Base-by-base conservation (phyloP, 2,113 vertebrate species). In the Prinia subflava region DNA sequence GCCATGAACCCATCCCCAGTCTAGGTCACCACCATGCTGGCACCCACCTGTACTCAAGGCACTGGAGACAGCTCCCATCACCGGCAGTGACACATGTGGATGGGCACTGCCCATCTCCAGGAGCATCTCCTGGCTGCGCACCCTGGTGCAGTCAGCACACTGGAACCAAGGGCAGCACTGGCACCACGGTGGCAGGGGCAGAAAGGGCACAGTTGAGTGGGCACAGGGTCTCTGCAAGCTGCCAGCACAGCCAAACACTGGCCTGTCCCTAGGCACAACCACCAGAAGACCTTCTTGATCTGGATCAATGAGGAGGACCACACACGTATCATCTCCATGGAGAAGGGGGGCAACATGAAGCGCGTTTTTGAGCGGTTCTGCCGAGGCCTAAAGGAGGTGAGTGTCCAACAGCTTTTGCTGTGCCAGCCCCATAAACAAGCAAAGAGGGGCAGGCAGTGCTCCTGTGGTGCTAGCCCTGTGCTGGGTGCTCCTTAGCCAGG, bases 281-380 rank as follows among this genome's bases (percentile, higher is more conserved):
- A 98, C 4, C 98, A 98, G 83, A 98, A 98, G 94, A 98, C 97
- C 56, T 98, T 98, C 95, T 91, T 98, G 87, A 97, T 98, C 94
- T 98, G 98, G 98, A 95, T 98, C 89, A 98, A 98, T 1, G 98
- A 98, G 90, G 98, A 98, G 75, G 98, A 98, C 82, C 98, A 98
- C 83, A 98, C 98, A 0, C 97, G 98, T 6, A 18, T 98, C 95
- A 98, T 98, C 95, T 98, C 98, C 90, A 98, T 98, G 98, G 98
- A 98, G 96, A 98, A 98, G 78, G 98, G 98, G 4, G 99, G 99
- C 73, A 99, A 99, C 98, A 99, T 99, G 99, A 99, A 99, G 97
- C 98, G 98, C 13, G 99, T 99, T 73, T 99, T 99, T 85, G 99
- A 99, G 67, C 98, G 99, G 82, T 99, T 99, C 98, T 99, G 99